Evolutionary conservation across 2,888 invertebrate genomes (phyloP).

Genomic region (Epinotia brunnichana): DNA sequence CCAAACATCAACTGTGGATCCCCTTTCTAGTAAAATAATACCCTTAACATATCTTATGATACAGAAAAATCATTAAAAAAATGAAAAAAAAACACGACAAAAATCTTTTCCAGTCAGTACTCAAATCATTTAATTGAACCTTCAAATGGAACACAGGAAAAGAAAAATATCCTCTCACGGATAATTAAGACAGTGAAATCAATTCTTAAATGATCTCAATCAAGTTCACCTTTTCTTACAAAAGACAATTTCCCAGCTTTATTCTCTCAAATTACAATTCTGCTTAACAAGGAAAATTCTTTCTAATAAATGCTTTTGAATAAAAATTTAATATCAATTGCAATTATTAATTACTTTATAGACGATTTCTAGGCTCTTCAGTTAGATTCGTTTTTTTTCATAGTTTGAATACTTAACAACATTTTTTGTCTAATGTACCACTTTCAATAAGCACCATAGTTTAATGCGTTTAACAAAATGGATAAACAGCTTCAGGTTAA

Average conservation of each 20-base stretch:
- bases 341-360: conserved; percentile 24
- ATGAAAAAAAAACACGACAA: too few species aligned
- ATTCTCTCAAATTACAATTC: conserved; percentile 23
- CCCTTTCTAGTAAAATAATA: too few species aligned
- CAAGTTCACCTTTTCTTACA: conserved; percentile 17
- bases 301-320: conserved; percentile 28
- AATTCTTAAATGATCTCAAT: conserved; percentile 28
- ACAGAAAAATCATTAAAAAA: too few species aligned
- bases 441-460: too few species aligned
- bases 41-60: too few species aligned
- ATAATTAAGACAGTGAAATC: conserved; percentile 22
- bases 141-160: background rate
- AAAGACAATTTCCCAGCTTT: conserved; percentile 29
- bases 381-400: too few species aligned
- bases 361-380: background rate
- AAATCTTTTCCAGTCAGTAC: too few species aligned
- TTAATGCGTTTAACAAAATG: too few species aligned
- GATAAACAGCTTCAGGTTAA: too few species aligned
- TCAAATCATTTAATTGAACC: background rate
- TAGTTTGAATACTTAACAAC: too few species aligned
- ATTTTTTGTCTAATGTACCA: too few species aligned
- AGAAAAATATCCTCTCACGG: background rate
- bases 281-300: conserved; percentile 36
- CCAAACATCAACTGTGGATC: too few species aligned
- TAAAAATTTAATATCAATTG: conserved; percentile 39